These are phyloP conservation scores for Scomber japonicus DNA, from an alignment of 2,113 vertebrate species.

Conservation along the genomic window DNA sequence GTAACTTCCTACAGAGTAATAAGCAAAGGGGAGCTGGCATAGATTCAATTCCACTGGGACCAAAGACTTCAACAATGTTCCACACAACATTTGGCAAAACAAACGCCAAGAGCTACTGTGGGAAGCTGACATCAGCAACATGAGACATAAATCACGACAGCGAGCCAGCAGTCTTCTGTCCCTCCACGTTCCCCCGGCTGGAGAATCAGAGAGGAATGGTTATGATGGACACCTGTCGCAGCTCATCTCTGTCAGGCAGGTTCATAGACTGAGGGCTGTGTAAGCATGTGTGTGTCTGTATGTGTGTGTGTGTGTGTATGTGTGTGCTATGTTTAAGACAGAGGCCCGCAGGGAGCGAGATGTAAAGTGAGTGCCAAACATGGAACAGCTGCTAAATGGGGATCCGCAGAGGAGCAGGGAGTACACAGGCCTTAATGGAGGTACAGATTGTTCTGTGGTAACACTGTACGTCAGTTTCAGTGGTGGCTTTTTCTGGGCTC, in stretches of 20 bases:
- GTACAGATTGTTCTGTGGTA: slow-evolving; percentile 44
- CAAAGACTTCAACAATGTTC: slow-evolving; percentile 37
- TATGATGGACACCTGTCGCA: slow-evolving; percentile 74
- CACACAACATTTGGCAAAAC: slow-evolving; percentile 53
- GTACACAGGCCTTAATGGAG: slow-evolving; percentile 29
- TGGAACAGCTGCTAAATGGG: slow-evolving; percentile 71
- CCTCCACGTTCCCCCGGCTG: slow-evolving; percentile 19
- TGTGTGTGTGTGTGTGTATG: slow-evolving; percentile 23
- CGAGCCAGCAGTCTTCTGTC: slow-evolving; percentile 45
- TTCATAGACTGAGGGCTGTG: slow-evolving; percentile 11
- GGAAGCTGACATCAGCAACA: slow-evolving; percentile 57
- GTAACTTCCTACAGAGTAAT: slow-evolving; percentile 1
- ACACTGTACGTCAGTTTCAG: slow-evolving; percentile 33
- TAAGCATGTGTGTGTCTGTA: slow-evolving; percentile 14
- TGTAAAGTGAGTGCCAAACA: slow-evolving; percentile 45
- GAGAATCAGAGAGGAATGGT: slow-evolving; percentile 31
- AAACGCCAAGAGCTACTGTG: slow-evolving; percentile 23
- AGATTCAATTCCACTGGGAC: slow-evolving; percentile 23
- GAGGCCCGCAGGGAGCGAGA: slow-evolving; percentile 45
- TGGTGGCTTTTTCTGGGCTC: slow-evolving; percentile 19
- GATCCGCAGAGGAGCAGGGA: slow-evolving; percentile 34
- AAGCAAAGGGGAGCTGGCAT: background rate
- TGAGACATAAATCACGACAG: slow-evolving; percentile 61
- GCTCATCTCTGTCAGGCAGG: slow-evolving; percentile 60
- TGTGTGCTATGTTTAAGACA: slow-evolving; percentile 57